Conservation (phyloP, 1,140 invertebrate species). For the Hylaeus volcanicus region DNA sequence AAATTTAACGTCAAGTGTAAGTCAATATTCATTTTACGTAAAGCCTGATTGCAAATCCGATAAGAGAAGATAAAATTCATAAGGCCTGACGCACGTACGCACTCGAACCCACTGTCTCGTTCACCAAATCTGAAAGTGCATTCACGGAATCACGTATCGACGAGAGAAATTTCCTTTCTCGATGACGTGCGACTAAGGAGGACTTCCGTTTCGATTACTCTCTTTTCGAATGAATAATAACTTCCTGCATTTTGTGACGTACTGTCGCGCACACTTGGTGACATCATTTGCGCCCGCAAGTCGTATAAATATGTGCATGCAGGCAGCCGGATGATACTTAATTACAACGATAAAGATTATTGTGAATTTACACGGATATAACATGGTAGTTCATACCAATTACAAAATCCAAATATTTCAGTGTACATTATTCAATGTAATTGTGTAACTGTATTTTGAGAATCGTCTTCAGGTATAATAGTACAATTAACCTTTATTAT, state of each 20-base stretch:
- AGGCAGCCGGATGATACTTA: too few relatives aligned
- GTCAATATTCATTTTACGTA: background rate
- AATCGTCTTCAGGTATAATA: too few relatives aligned
- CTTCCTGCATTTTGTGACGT: conserved; percentile 41
- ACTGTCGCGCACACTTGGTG: too few relatives aligned
- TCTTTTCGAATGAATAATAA: conserved; percentile 54
- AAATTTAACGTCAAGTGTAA: background rate
- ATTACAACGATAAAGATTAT: too few relatives aligned
- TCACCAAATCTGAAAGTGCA: conserved; percentile 41
- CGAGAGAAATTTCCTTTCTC: conserved; percentile 68
- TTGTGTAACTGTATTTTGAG: too few relatives aligned
- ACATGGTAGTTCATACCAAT: too few relatives aligned
- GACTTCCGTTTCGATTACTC: conserved; percentile 56
- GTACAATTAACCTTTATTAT: too few relatives aligned
- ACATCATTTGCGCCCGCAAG: too few relatives aligned
- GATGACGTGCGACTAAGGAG: conserved; percentile 48
- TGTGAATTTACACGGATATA: too few relatives aligned
- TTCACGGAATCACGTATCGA: conserved; percentile 65
- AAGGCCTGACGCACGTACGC: conserved; percentile 27
- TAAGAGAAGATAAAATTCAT: conserved; percentile 26
- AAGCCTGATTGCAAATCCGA: background rate
- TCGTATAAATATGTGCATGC: too few relatives aligned
- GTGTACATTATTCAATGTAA: too few relatives aligned
- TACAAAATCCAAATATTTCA: too few relatives aligned
- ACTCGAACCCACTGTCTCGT: conserved; percentile 25